phyloP scores from a whole-genome alignment of 30 jellyfish, hydroid and myxozoan species.

The Aurelia aurita region DNA sequence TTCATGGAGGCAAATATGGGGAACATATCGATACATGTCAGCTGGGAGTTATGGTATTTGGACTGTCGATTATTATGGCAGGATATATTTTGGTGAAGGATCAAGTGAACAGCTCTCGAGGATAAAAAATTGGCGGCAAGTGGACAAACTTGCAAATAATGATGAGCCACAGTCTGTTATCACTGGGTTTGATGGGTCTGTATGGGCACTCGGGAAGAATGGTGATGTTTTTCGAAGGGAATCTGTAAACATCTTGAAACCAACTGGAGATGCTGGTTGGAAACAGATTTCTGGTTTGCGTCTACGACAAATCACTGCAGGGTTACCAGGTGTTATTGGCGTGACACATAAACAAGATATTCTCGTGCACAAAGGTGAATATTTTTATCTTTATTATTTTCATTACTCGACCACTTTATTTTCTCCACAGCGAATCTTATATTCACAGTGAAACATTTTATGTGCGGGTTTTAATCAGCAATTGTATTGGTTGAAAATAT shows the following conservation, averaged over 20 bases:
- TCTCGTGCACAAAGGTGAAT: conserved; percentile 45
- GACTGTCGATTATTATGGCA: conserved; percentile 51
- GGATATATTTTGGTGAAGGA: conserved; percentile 69
- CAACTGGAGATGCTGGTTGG: conserved; percentile 85
- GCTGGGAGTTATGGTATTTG: conserved; percentile 92
- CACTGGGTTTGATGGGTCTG: conserved; percentile 95
- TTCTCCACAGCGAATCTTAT: too few species aligned
- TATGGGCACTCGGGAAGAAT: conserved; percentile 75
- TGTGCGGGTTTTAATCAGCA: background rate
- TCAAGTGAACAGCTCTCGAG: conserved; percentile 22
- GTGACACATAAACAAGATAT: conserved; percentile 22
- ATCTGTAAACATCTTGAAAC: conserved; percentile 55
- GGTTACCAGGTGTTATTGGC: conserved; percentile 75
- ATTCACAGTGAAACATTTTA: too few species aligned
- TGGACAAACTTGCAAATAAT: conserved; percentile 39
- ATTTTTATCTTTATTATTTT: background rate
- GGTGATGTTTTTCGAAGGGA: conserved; percentile 65
- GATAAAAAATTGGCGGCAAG: conserved; percentile 52
- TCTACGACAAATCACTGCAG: conserved; percentile 66
- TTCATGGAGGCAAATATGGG: conserved; percentile 71
- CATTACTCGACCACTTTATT: too few species aligned
- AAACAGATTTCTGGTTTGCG: conserved; percentile 37
- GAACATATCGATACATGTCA: conserved; percentile 48
- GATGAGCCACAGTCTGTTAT: conserved; percentile 31
- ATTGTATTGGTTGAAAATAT: background rate